A percentile compares a stretch with the other conserved stretches of the same genome.
These are phyloP conservation scores for Stratiomys singularior DNA, from an alignment of 2,888 invertebrate genomes.

Conservation along the genomic window DNA sequence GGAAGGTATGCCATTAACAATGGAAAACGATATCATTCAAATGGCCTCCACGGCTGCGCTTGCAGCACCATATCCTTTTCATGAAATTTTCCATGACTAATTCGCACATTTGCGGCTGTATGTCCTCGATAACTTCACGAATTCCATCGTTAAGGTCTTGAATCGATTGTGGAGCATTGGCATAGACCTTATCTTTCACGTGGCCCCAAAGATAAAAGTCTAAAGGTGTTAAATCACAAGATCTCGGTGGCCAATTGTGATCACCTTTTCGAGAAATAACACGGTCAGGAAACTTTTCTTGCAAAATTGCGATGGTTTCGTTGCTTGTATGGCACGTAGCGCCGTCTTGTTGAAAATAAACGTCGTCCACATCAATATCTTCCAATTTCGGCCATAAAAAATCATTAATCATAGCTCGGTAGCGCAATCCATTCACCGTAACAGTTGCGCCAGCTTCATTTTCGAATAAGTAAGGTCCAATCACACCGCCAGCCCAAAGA, in stretches of 20 bases:
- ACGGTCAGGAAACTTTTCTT: no score
- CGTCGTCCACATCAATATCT: background rate
- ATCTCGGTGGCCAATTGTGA: no score
- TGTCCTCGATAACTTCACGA: conserved; percentile 9
- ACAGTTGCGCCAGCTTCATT: background rate
- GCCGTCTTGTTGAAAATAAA: conserved; percentile 30
- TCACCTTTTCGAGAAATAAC: no score
- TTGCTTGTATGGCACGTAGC: conserved; percentile 37
- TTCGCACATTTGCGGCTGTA: conserved; percentile 43
- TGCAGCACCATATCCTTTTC: conserved; percentile 46
- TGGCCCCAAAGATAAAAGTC: conserved; percentile 40
- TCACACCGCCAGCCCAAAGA: conserved; percentile 1
- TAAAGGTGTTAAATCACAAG: conserved; percentile 9
- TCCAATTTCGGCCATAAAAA: background rate
- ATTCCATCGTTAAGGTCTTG: background rate
- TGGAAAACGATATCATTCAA: background rate
- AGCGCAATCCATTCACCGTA: conserved; percentile 1
- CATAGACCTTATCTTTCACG: conserved; percentile 23
- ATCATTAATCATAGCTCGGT: no score
- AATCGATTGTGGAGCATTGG: conserved; percentile 16
- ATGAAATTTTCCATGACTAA: conserved; percentile 50
- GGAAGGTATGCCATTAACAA: background rate
- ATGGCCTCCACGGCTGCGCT: conserved; percentile 32
- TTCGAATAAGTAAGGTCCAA: background rate
- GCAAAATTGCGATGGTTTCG: conserved; percentile 16